These are phyloP conservation scores for Heterodera schachtii DNA, from an alignment of 1,140 invertebrate genomes.

Conservation along the genomic window DNA sequence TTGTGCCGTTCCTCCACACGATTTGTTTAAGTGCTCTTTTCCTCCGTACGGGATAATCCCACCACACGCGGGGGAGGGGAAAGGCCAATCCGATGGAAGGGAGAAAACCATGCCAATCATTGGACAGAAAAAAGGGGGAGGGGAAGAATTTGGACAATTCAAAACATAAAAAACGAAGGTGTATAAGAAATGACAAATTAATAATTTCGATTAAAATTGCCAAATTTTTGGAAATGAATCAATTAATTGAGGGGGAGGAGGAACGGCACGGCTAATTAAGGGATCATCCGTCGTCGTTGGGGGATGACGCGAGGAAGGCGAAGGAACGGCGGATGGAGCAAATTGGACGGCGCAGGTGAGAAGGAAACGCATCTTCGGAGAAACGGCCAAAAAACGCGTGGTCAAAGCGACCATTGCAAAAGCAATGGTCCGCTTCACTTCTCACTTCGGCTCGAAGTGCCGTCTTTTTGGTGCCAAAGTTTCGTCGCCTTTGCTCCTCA, in stretches of 20 bases:
- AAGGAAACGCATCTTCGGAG: background rate
- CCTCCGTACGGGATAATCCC: background rate
- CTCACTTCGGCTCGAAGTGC: too few species aligned
- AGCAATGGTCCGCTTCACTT: too few species aligned
- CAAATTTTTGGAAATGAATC: background rate
- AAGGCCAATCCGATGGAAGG: constrained; percentile 1
- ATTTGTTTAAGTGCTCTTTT: background rate
- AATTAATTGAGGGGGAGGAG: background rate
- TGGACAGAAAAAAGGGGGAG: too few species aligned
- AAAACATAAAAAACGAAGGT: background rate
- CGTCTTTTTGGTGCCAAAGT: background rate
- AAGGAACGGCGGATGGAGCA: background rate
- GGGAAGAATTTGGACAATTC: background rate
- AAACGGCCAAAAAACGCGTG: background rate
- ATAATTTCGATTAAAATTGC: background rate
- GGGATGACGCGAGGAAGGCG: background rate
- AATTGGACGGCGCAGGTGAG: constrained; percentile 5
- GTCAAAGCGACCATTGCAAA: too few species aligned
- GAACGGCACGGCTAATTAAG: background rate
- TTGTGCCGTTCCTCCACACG: constrained; percentile 1
- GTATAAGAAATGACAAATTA: background rate
- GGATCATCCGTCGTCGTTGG: constrained; percentile 8
- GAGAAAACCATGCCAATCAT: background rate
- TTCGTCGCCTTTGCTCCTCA: background rate
- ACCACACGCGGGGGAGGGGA: background rate